phyloP scores from a whole-genome alignment of 2,888 invertebrate genomes.

The Acanthosepion lycidas region DNA sequence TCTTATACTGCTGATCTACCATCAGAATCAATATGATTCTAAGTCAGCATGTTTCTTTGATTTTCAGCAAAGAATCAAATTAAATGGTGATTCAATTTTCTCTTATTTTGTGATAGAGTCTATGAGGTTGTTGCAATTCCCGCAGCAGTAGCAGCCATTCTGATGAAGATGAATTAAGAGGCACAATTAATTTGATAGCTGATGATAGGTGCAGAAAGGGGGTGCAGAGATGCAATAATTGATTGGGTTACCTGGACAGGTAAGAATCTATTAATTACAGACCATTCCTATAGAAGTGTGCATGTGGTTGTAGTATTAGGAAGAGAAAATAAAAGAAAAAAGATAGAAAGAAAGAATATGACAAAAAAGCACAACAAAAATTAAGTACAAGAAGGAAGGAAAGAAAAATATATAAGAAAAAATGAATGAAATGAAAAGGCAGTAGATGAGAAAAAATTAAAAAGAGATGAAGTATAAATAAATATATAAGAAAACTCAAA shows the following conservation, averaged over 20 bases:
- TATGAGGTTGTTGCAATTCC: not conserved
- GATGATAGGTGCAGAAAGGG: not conserved
- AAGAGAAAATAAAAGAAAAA: no score
- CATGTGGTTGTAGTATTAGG: no score
- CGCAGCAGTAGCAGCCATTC: not conserved
- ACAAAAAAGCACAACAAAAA: no score
- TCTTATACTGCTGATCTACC: not conserved
- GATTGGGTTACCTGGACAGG: not conserved
- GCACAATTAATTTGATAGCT: not conserved
- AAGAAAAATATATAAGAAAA: no score
- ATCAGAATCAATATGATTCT: not conserved
- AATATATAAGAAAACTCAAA: no score
- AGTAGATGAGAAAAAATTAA: no score
- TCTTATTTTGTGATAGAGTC: not conserved
- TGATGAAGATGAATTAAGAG: conserved; percentile 11
- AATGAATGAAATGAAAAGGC: no score
- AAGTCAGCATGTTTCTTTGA: not conserved
- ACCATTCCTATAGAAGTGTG: not conserved
- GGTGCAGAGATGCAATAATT: not conserved
- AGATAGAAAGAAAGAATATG: no score
- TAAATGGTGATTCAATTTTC: not conserved
- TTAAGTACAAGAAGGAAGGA: no score
- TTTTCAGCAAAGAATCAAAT: not conserved
- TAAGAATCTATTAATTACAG: not conserved
- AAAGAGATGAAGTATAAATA: no score